phyloP scores from a whole-genome alignment of 2,113 vertebrate species.

The Bothrops jararaca region DNA sequence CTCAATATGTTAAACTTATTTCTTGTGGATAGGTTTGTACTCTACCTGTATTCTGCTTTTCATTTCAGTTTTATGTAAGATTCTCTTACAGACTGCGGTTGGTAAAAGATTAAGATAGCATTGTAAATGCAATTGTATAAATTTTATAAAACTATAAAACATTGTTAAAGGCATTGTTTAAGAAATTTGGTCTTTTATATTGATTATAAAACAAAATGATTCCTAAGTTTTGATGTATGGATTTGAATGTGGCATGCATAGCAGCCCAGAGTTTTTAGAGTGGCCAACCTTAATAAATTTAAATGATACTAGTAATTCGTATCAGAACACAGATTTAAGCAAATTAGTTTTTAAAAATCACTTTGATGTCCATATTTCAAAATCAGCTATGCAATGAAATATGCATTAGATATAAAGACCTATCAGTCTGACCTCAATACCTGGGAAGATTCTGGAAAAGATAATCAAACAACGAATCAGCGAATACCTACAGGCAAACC shows the following conservation, averaged over 20 bases:
- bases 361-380: background rate
- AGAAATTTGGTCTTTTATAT: background rate
- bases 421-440: too few species aligned
- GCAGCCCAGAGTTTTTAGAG: background rate
- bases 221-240: background rate
- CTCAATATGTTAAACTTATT: background rate
- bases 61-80: background rate
- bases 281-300: background rate
- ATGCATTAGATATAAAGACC: background rate
- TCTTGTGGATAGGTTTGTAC: background rate
- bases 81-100: background rate
- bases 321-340: background rate
- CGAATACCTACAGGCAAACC: too few species aligned
- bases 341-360: background rate
- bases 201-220: background rate
- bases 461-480: too few species aligned
- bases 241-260: background rate
- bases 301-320: background rate
- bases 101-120: background rate
- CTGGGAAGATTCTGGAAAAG: too few species aligned
- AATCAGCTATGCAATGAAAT: background rate
- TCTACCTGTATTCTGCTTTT: background rate
- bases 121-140: background rate
- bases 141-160: background rate
- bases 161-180: background rate